phyloP scores from a whole-genome alignment of 2,888 invertebrate species.

The Dolichopus griseipennis region DNA sequence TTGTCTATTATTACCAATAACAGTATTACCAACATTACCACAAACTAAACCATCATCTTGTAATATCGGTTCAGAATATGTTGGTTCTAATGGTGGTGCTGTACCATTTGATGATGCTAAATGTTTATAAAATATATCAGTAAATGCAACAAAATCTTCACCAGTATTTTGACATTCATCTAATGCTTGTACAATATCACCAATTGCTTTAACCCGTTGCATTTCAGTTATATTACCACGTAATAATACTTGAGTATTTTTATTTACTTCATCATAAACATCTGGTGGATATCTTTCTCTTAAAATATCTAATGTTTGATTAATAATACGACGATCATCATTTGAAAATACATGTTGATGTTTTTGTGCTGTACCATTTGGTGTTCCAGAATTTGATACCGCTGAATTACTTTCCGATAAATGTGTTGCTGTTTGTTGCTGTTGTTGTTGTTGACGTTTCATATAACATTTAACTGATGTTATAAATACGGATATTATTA shows the following conservation, averaged over 20 bases:
- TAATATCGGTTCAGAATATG: conserved; percentile 32
- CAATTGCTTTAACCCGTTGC: conserved; percentile 31
- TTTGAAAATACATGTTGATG: conserved; percentile 25
- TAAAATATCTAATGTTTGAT: conserved; percentile 29
- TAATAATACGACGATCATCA: conserved; percentile 30
- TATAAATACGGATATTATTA: conserved; percentile 21
- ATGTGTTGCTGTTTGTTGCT: conserved; percentile 11
- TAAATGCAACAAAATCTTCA: conserved; percentile 32
- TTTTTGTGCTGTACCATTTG: conserved; percentile 12
- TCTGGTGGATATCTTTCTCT: conserved; percentile 31
- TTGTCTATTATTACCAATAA: not conserved
- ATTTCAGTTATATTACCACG: conserved; percentile 28
- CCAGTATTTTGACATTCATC: conserved; percentile 28
- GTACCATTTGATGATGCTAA: conserved; percentile 23
- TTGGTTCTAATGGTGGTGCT: conserved; percentile 28
- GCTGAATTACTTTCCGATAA: conserved; percentile 12
- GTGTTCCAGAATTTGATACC: conserved; percentile 7
- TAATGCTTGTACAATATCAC: conserved; percentile 31
- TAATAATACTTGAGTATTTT: conserved; percentile 28
- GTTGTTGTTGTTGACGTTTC: conserved; percentile 14
- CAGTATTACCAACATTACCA: conserved; percentile 7
- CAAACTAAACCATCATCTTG: conserved; percentile 19
- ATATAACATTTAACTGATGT: conserved; percentile 20
- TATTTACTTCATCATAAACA: conserved; percentile 29
- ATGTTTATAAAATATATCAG: conserved; percentile 32